Evolutionary conservation across 2,113 vertebrate genomes (phyloP).

Genomic region (Brachyhypopomus occidentalis): DNA sequence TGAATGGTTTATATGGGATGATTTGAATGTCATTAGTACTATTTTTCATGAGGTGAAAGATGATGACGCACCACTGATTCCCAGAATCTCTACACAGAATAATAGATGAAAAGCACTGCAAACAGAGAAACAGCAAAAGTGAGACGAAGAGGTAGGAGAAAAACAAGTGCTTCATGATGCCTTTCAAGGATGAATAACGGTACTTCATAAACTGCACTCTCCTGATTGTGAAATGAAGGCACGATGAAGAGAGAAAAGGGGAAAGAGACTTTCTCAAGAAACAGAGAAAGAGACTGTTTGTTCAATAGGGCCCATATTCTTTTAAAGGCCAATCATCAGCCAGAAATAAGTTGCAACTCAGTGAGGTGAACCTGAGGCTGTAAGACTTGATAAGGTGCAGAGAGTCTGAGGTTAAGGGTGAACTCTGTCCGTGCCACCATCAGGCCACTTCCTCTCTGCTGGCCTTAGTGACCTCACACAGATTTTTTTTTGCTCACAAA

Average conservation of each 20-base stretch:
- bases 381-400: conserved; percentile 60
- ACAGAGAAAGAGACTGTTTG: conserved; percentile 2
- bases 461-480: conserved; percentile 18
- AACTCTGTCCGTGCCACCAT: conserved; percentile 60
- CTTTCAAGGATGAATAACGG: neutral
- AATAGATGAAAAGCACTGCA: neutral
- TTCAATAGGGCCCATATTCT: conserved; percentile 35
- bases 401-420: conserved; percentile 66
- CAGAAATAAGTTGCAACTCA: conserved; percentile 63
- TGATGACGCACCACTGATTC: neutral
- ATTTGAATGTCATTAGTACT: conserved; percentile 17
- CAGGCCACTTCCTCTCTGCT: conserved; percentile 23
- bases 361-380: conserved; percentile 62
- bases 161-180: neutral
- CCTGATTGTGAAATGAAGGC: conserved; percentile 7
- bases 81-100: neutral
- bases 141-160: neutral
- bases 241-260: neutral
- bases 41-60: conserved; percentile 23
- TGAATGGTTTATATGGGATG: conserved; percentile 24
- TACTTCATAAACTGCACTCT: neutral
- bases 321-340: conserved; percentile 57
- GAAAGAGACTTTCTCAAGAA: too few species aligned
- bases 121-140: neutral
- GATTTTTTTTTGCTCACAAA: too few species aligned